Conservation (phyloP, 1,140 invertebrate species). For the Bombyx mori region DNA sequence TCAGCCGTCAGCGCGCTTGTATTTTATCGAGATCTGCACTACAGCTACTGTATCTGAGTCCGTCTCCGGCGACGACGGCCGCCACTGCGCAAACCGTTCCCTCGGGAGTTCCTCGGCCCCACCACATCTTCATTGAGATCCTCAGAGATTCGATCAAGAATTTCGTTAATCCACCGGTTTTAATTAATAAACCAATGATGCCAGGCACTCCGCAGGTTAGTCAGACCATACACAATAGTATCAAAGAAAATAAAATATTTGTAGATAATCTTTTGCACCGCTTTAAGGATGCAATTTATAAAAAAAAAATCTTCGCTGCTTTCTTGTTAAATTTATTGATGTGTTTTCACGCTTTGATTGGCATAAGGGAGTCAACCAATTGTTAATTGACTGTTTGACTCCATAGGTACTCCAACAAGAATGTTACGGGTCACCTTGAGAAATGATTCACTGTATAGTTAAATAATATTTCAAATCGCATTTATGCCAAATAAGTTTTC, state of each 20-base stretch:
- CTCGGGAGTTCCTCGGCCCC: constrained; percentile 16
- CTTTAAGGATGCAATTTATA: too few species aligned
- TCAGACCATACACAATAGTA: constrained; percentile 1
- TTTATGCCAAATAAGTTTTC: too few species aligned
- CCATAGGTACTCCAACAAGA: too few species aligned
- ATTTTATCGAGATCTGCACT: constrained; percentile 94
- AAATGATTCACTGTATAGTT: too few species aligned
- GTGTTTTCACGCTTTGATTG: too few species aligned
- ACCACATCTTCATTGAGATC: constrained; percentile 81
- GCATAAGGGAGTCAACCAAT: too few species aligned
- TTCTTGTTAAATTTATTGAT: too few species aligned
- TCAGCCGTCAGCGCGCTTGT: constrained; percentile 90
- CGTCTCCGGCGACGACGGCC: constrained; percentile 50
- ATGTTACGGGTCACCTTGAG: too few species aligned
- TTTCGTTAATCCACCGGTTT: constrained; percentile 90
- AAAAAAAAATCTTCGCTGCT: too few species aligned
- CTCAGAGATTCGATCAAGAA: constrained; percentile 86
- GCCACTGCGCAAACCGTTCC: constrained; percentile 28
- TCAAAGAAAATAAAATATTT: background rate
- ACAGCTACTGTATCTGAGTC: constrained; percentile 83
- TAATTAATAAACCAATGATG: constrained; percentile 79
- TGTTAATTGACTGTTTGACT: too few species aligned
- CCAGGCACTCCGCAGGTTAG: constrained; percentile 75
- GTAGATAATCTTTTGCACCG: too few species aligned
- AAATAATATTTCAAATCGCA: too few species aligned